phyloP scores from a whole-genome alignment of 2,113 vertebrate genomes.

The Larimichthys polyactis region DNA sequence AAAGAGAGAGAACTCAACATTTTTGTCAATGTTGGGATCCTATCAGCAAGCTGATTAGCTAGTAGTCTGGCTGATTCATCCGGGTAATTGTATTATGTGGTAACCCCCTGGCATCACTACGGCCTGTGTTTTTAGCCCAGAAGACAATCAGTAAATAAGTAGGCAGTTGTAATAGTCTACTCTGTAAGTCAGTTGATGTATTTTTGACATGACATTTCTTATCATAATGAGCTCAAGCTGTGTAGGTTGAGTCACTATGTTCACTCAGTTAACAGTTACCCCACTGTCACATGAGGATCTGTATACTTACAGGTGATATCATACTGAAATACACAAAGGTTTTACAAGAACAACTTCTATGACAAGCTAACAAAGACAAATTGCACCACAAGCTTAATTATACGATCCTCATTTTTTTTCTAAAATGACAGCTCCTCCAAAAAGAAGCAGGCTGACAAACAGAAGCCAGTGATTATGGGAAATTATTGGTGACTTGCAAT shows the following conservation, averaged over 20 bases:
- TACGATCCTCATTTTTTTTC: slow-evolving; percentile 21
- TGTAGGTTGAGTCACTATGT: slow-evolving; percentile 6
- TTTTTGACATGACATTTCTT: background rate
- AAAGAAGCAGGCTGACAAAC: slow-evolving; percentile 17
- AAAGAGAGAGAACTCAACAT: too few relatives aligned
- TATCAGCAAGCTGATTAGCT: too few relatives aligned
- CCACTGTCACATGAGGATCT: background rate
- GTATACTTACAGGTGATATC: background rate
- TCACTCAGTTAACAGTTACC: background rate
- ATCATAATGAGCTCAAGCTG: background rate
- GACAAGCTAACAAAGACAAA: slow-evolving; percentile 40
- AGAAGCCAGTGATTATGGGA: slow-evolving; percentile 22
- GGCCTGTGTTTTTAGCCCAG: background rate
- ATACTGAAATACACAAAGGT: slow-evolving; percentile 6
- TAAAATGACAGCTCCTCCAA: slow-evolving; percentile 19
- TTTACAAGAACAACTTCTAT: background rate
- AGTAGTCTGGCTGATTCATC: too few relatives aligned
- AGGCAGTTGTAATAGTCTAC: background rate
- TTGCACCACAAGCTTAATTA: slow-evolving; percentile 22
- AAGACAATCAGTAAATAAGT: background rate
- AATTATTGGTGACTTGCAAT: slow-evolving; percentile 15
- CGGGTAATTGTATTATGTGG: too few relatives aligned
- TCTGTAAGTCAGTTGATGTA: background rate
- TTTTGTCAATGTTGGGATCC: too few relatives aligned
- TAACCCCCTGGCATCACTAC: background rate